phyloP scores from a whole-genome alignment of 2,888 invertebrate species.

The Tortricodes alternella region DNA sequence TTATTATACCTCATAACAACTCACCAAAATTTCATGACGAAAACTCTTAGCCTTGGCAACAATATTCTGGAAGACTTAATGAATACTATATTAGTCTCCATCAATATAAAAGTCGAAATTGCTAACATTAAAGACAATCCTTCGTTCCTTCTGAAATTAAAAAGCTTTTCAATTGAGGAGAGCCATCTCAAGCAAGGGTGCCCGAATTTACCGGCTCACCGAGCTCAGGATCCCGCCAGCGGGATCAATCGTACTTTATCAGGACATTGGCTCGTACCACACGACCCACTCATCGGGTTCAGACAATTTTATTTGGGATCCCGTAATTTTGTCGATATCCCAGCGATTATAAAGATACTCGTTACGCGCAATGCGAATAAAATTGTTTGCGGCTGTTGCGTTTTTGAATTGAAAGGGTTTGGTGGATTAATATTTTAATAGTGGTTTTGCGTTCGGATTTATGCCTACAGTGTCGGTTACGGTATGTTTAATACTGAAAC shows the following conservation, averaged over 20 bases:
- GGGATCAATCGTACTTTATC: constrained; percentile 16
- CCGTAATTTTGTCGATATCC: background rate
- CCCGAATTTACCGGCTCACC: constrained; percentile 9
- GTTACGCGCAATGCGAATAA: background rate
- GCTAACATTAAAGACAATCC: background rate
- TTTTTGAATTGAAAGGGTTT: too few species aligned
- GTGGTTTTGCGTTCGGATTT: too few species aligned
- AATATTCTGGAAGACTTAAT: too few species aligned
- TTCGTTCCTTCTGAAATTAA: constrained; percentile 12
- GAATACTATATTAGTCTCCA: too few species aligned
- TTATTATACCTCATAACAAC: too few species aligned
- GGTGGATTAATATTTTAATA: too few species aligned
- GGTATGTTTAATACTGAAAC: too few species aligned
- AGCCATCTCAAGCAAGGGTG: constrained; percentile 1
- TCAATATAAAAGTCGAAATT: too few species aligned
- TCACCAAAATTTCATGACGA: too few species aligned
- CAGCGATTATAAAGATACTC: background rate
- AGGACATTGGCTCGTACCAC: background rate
- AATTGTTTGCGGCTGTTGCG: too few species aligned
- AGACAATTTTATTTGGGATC: constrained; percentile 2
- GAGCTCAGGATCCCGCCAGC: background rate
- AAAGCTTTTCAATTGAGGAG: constrained; percentile 1
- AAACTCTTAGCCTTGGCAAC: too few species aligned
- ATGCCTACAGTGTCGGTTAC: too few species aligned
- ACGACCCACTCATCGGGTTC: constrained; percentile 4